These are phyloP conservation scores for Campopleginae sp. DNA, from an alignment of 2,888 invertebrate species.

Conservation along the genomic window DNA sequence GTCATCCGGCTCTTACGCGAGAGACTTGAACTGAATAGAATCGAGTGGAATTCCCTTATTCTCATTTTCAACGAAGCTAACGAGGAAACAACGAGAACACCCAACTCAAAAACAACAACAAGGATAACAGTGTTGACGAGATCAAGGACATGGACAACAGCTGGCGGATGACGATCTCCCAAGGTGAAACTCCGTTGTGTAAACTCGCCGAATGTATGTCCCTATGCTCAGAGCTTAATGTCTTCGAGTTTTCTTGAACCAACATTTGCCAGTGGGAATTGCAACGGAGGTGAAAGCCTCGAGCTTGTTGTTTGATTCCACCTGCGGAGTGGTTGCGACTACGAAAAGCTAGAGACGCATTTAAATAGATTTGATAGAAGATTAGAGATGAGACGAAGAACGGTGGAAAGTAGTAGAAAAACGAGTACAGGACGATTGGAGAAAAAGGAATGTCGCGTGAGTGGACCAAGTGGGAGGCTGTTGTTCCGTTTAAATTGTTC, in stretches of 20 bases:
- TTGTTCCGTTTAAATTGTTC: conserved; percentile 48
- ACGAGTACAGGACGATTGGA: neutral
- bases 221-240: conserved; percentile 16
- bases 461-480: conserved; percentile 3
- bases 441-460: conserved; percentile 17
- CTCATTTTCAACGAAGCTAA: neutral
- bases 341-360: neutral
- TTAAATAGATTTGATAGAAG: conserved; percentile 11
- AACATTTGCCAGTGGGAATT: conserved; percentile 35
- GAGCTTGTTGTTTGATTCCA: conserved; percentile 26
- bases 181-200: neutral
- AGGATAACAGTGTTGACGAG: neutral
- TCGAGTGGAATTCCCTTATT: conserved; percentile 11
- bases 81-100: conserved; percentile 5
- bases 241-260: neutral
- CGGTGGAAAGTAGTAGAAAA: conserved; percentile 1
- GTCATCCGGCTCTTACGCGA: neutral
- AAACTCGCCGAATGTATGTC: neutral
- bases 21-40: conserved; percentile 2
- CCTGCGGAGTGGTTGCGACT: conserved; percentile 7
- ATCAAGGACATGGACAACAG: neutral
- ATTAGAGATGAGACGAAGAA: conserved; percentile 1
- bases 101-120: conserved; percentile 13
- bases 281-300: conserved; percentile 25
- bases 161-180: conserved; percentile 9